phyloP scores from a whole-genome alignment of 2,888 invertebrate genomes.

The Hypomecis punctinalis region DNA sequence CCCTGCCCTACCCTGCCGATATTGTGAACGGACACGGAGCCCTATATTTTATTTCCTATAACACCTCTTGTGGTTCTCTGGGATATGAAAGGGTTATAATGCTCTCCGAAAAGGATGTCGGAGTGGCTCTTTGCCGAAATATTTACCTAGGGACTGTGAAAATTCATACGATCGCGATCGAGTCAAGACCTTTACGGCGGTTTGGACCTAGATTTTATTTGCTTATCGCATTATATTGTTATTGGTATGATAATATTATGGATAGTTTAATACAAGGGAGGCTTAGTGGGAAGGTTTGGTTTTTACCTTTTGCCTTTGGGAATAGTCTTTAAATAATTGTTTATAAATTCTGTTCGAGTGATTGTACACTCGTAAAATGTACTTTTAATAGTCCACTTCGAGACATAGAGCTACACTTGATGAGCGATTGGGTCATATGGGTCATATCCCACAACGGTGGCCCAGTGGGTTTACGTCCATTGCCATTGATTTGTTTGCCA shows the following conservation, averaged over 20 bases:
- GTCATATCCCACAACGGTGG: too few species aligned
- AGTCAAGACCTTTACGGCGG: conserved; percentile 8
- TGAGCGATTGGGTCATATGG: too few species aligned
- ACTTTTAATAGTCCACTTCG: too few species aligned
- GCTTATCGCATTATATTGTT: conserved; percentile 2
- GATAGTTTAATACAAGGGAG: too few species aligned
- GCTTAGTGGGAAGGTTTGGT: too few species aligned
- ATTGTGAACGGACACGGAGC: conserved; percentile 42
- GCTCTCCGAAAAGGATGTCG: conserved; percentile 42
- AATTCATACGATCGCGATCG: conserved; percentile 36
- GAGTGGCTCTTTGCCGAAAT: conserved; percentile 36
- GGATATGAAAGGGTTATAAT: conserved; percentile 48
- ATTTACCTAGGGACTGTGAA: conserved; percentile 34
- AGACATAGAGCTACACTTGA: too few species aligned
- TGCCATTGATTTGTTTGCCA: too few species aligned
- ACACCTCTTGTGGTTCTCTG: conserved; percentile 47
- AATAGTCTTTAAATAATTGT: too few species aligned
- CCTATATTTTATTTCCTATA: conserved; percentile 51
- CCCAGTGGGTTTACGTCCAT: too few species aligned
- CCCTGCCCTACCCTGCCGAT: conserved; percentile 37
- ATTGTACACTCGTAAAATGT: too few species aligned
- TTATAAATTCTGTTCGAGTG: too few species aligned
- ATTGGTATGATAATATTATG: conserved; percentile 1
- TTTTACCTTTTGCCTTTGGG: too few species aligned
- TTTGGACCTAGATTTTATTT: conserved; percentile 12